Evolutionary conservation across 2,888 invertebrate genomes (phyloP).

Genomic region (Pedicia rivosa): DNA sequence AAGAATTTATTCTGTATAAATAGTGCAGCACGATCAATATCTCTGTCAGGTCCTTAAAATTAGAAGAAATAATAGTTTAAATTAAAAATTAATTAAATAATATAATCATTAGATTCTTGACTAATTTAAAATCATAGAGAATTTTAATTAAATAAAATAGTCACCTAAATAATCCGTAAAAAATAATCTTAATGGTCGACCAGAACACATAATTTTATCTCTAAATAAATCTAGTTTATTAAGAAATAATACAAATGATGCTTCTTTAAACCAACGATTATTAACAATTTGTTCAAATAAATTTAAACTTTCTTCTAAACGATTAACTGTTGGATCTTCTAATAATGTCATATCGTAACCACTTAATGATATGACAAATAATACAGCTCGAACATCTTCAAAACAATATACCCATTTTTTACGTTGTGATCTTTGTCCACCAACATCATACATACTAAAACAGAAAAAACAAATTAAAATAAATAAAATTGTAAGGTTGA

Average conservation of each 20-base stretch:
- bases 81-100: constrained; percentile 1
- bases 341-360: constrained; percentile 48
- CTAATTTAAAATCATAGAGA: constrained; percentile 4
- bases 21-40: constrained; percentile 43
- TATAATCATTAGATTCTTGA: constrained; percentile 3
- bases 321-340: constrained; percentile 43
- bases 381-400: constrained; percentile 44
- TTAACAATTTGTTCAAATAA: constrained; percentile 47
- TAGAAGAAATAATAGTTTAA: constrained; percentile 8
- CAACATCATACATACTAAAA: constrained; percentile 51
- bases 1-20: constrained; percentile 46
- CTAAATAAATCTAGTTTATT: constrained; percentile 49
- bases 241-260: constrained; percentile 44
- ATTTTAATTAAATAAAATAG: too few relatives aligned
- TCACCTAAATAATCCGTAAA: constrained; percentile 40
- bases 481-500: neutral
- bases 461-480: constrained; percentile 20
- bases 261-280: constrained; percentile 44
- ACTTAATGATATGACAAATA: constrained; percentile 47
- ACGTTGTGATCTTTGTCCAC: constrained; percentile 46
- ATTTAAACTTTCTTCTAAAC: constrained; percentile 44
- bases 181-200: constrained; percentile 40
- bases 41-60: constrained; percentile 37
- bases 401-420: constrained; percentile 53
- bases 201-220: constrained; percentile 45